Conservation (phyloP, 92 coral and sea anemone genomes). For the Paramuricea clavata region DNA sequence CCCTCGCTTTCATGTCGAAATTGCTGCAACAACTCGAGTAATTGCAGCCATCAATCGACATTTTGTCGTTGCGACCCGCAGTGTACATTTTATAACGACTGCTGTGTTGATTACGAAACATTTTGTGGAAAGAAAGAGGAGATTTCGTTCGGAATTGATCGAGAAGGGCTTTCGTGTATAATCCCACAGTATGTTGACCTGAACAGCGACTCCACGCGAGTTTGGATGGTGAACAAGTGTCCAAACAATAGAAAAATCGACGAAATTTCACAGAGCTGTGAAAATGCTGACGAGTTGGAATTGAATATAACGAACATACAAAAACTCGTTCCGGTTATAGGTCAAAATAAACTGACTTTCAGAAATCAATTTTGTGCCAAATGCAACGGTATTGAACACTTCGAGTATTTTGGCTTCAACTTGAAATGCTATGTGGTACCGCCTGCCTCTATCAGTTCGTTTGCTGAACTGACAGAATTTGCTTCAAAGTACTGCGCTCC, state of each 20-base stretch:
- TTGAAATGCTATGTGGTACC: background rate
- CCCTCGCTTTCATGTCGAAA: background rate
- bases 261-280: background rate
- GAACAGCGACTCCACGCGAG: background rate
- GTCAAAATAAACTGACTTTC: background rate
- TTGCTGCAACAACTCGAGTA: background rate
- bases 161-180: background rate
- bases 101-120: background rate
- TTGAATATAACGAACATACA: background rate
- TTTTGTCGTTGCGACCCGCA: conserved; percentile 4
- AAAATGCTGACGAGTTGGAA: background rate
- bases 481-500: background rate
- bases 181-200: background rate
- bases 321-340: background rate
- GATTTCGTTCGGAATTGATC: background rate
- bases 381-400: conserved; percentile 6
- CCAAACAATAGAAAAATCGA: background rate
- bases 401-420: background rate
- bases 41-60: background rate
- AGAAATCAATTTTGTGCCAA: background rate
- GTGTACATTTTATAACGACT: background rate
- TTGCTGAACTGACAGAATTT: background rate
- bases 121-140: background rate
- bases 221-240: background rate
- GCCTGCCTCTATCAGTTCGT: background rate